Evolutionary conservation across 2,113 vertebrate genomes (phyloP).

Genomic region (Sceloporus tristichus): DNA sequence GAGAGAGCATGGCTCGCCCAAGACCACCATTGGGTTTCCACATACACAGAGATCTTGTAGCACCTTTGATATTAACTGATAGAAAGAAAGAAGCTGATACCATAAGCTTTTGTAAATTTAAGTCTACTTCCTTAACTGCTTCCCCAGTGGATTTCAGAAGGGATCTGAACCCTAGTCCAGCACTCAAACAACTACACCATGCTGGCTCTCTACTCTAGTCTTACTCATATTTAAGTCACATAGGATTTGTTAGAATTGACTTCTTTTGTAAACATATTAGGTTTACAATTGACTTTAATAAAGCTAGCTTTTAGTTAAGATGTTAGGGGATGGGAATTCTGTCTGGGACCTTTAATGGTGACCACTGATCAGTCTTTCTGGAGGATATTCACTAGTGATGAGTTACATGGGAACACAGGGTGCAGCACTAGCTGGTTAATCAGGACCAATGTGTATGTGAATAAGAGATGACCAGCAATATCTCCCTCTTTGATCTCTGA

Average conservation of each 20-base stretch:
- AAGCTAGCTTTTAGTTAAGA: background rate
- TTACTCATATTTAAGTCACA: no score
- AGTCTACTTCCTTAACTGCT: no score
- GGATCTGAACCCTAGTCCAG: background rate
- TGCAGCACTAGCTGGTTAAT: slow-evolving; percentile 55
- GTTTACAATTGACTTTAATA: background rate
- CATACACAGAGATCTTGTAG: no score
- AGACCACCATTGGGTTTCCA: no score
- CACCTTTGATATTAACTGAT: no score
- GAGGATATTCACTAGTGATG: slow-evolving; percentile 17
- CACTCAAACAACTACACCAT: background rate
- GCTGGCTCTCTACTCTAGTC: background rate
- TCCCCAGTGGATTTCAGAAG: background rate
- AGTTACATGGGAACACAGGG: slow-evolving; percentile 58
- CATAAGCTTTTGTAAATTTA: no score
- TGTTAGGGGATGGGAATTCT: background rate
- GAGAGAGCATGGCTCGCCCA: no score
- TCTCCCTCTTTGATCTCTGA: slow-evolving; percentile 33
- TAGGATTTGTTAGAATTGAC: no score
- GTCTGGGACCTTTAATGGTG: background rate
- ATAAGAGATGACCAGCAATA: slow-evolving; percentile 61
- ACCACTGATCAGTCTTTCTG: slow-evolving; percentile 35
- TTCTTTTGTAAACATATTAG: background rate
- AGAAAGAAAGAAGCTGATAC: no score
- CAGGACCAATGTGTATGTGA: slow-evolving; percentile 52